Evolutionary conservation across 1,140 invertebrate species (phyloP), one percentile per base, ranked within the genome.

Genomic region (Neuroterus valhalla): DNA sequence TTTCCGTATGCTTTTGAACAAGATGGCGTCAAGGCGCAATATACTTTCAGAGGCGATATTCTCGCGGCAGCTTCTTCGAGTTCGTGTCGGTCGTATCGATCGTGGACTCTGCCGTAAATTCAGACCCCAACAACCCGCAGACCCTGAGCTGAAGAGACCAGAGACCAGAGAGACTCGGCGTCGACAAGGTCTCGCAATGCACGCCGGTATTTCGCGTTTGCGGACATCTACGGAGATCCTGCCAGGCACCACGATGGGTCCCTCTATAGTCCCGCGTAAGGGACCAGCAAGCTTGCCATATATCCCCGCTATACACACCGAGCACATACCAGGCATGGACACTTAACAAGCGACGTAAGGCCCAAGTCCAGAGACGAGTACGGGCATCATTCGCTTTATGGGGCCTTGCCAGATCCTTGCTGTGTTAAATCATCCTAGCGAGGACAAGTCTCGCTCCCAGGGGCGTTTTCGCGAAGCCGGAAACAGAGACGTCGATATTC

Each of bases 311-410:
- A 74, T 82, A 79, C 80, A 82, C 80, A 78, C 80, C 70, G 75
- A 55, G 26, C 77, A 68, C 82, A 83, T 85, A 85, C 82, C 82
- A 84, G 84, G 79, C 77, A 77, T 79, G 81, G 78, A 84, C 84
- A 85, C 82, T 84, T 85, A 62, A 82, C 78, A 84, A 84, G 77
- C 73, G 42, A 68, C 74, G 77, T 77, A 81, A 78, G 79, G 69
- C 67, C 74, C 72, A 70, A 74, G 72, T 62, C 68, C 70, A 68
- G 70, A 70, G 78, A 68, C 74, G 75, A 48, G 75, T 76, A 73
- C 73, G 72, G 72, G 76, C 73, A 72, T 81, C 55, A 62, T 62
- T 79, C 76, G 75, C 74, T 31, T 31, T 62, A 62, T 62, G 66
- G 74, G 71, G 72, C 66, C 79, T 73, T 14, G 69, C 50, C 23